phyloP scores from a whole-genome alignment of 2,888 invertebrate genomes.

The Apamea epomidion region DNA sequence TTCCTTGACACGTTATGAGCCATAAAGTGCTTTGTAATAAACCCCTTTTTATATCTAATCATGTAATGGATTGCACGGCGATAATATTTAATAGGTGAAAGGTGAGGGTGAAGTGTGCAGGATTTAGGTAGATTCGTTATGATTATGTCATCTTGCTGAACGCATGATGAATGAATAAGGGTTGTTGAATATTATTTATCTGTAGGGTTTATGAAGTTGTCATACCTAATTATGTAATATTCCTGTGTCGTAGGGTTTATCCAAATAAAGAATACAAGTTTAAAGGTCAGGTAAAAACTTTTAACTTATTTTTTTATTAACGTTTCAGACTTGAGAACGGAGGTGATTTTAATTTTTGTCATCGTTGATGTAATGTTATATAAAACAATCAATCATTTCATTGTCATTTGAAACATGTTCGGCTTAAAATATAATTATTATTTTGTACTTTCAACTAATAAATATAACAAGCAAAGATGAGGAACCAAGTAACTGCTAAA shows the following conservation, averaged over 20 bases:
- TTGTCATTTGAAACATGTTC: background rate
- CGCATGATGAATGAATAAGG: background rate
- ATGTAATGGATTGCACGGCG: constrained; percentile 56
- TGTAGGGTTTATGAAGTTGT: background rate
- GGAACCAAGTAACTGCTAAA: background rate
- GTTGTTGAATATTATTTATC: background rate
- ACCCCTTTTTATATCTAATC: constrained; percentile 63
- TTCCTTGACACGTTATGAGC: constrained; percentile 47
- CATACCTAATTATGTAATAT: background rate
- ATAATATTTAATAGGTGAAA: constrained; percentile 42
- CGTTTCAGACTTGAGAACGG: background rate
- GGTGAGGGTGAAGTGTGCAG: constrained; percentile 20
- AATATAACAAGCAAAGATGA: background rate
- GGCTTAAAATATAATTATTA: background rate
- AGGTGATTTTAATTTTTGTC: background rate
- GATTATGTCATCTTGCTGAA: constrained; percentile 17
- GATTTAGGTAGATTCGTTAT: constrained; percentile 10
- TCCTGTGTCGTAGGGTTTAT: background rate
- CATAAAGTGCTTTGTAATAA: constrained; percentile 61
- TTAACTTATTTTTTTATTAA: background rate
- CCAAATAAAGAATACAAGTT: background rate
- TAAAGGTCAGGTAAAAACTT: background rate
- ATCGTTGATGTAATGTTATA: background rate
- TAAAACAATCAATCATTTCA: background rate
- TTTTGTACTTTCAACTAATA: background rate